phyloP scores from a whole-genome alignment of 2,797 vertebrate genomes.

The Limnodromus scolopaceus region DNA sequence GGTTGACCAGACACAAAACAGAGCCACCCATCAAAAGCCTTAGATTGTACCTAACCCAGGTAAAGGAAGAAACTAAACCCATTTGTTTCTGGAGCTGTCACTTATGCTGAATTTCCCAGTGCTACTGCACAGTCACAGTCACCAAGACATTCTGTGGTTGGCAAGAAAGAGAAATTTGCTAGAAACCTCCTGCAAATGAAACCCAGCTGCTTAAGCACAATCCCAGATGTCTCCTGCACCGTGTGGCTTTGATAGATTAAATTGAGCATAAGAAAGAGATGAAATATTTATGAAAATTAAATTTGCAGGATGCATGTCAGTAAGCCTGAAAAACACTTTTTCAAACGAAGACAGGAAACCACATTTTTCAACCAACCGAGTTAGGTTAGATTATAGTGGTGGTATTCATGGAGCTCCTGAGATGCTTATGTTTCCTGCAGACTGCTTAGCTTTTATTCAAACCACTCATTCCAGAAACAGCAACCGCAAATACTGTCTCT shows the following conservation, averaged over 20 bases:
- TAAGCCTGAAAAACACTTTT: constrained; percentile 54
- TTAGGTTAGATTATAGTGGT: constrained; percentile 25
- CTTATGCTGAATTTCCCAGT: constrained; percentile 1
- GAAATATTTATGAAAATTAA: constrained; percentile 80
- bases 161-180: constrained; percentile 70
- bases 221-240: constrained; percentile 75
- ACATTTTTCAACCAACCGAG: constrained; percentile 42
- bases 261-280: constrained; percentile 78
- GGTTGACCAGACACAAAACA: background rate
- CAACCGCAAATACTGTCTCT: background rate
- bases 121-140: constrained; percentile 27
- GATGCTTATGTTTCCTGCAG: constrained; percentile 26
- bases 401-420: constrained; percentile 39
- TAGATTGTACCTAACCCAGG: background rate
- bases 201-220: constrained; percentile 78
- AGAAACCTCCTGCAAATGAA: constrained; percentile 76
- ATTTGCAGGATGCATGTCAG: constrained; percentile 75
- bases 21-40: background rate
- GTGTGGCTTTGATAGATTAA: constrained; percentile 75
- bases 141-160: constrained; percentile 55
- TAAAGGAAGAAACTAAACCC: background rate
- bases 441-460: constrained; percentile 10
- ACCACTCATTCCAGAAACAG: constrained; percentile 32
- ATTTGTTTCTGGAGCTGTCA: constrained; percentile 48
- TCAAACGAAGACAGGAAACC: constrained; percentile 59